Evolutionary conservation across 2,888 invertebrate genomes (phyloP), one percentile per base, ranked within the genome.

Genomic region (Rhamphomyia laevipes): DNA sequence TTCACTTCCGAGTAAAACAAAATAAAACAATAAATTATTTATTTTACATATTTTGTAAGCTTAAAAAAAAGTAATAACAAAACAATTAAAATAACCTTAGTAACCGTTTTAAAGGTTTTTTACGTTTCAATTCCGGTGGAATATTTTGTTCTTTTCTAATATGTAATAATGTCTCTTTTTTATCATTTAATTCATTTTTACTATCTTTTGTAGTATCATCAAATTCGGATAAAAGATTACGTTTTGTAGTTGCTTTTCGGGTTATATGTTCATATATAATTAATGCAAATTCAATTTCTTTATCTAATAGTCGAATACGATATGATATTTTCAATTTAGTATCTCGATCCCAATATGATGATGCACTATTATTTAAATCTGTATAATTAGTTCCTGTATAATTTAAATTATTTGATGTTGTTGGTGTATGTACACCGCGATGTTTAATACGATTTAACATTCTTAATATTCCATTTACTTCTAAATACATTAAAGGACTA

Each of bases 201-300:
- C 51, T 50, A 3, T 47, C 35, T 9, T 47, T 42, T 7, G 53
- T 47, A 21, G 55, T 48, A 51, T 57, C 53, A 33, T 58, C 49
- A 50, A 64, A 63, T 53, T 62, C 60, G n/a, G 51, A 46, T 52
- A 63, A 58, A 10, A 63, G 55, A 57, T 63, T 63, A 35, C 62
- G 57, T 37, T 57, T 58, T n/a, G 56, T 42, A 45, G 43, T 13
- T 31, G 45, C 44, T 43, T 23, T 53, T 35, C 37, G 44, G 33
- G 43, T 55, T n/a, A 59, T 27, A 47, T 61, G 56, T 47, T 61
- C 62, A 53, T 64, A 64, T 40, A 63, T 60, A 13, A 64, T 58
- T 46, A 64, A 53, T 10, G 61, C 62, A 46, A 62, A 62, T 57
- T 63, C 60, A 45, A 63, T 51, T 48, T 60, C 57, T 48, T 62